Percentiles rank a stretch among this genome's conserved stretches.
Conservation (phyloP, 2,113 vertebrate species). For the Tamias sibiricus region DNA sequence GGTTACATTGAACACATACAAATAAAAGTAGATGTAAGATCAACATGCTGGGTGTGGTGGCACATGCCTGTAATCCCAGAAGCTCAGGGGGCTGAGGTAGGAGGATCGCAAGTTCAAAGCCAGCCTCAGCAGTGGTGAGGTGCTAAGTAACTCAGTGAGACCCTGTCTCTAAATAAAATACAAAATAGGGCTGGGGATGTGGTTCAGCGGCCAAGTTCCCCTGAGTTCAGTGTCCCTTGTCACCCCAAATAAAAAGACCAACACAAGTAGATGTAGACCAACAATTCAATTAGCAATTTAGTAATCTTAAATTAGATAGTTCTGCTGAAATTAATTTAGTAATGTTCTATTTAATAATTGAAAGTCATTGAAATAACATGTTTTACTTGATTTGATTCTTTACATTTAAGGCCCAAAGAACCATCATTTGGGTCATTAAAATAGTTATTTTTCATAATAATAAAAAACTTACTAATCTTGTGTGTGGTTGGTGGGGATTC, state of each 20-base stretch:
- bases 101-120: no score
- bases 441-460: not conserved
- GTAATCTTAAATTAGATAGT: not conserved
- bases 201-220: no score
- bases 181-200: no score
- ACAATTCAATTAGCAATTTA: not conserved
- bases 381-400: slow-evolving; percentile 8
- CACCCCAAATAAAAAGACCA: not conserved
- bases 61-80: no score
- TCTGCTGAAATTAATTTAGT: not conserved
- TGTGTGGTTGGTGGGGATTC: no score
- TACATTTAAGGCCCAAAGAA: not conserved
- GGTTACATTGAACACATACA: not conserved
- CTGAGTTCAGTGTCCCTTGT: no score
- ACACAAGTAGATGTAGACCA: not conserved
- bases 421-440: not conserved
- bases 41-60: not conserved
- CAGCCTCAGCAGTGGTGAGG: no score
- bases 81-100: no score
- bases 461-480: not conserved
- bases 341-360: not conserved
- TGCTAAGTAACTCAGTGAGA: no score
- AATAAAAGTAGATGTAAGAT: not conserved
- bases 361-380: not conserved
- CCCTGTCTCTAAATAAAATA: no score